These are phyloP conservation scores for Equus quagga DNA, from an alignment of 2,113 vertebrate species.

Conservation along the genomic window DNA sequence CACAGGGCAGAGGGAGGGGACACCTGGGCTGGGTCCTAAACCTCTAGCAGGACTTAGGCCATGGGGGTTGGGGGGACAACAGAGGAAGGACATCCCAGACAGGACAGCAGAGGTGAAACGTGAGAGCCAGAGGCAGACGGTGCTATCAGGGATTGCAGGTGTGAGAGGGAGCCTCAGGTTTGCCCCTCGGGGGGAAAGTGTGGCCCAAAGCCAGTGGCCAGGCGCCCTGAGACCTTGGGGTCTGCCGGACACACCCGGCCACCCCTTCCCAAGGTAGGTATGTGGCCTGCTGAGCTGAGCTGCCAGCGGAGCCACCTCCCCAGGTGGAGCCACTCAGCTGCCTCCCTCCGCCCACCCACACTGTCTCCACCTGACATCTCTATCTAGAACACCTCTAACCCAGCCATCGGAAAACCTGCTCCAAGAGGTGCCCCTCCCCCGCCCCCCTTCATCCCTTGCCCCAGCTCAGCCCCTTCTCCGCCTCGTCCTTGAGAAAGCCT, in stretches of 20 bases:
- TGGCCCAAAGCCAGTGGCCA: background rate
- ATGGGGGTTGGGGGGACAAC: rapidly evolving
- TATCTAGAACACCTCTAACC: background rate
- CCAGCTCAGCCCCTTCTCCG: background rate
- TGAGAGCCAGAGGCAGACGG: background rate
- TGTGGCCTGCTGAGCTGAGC: background rate
- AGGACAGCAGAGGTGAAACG: background rate
- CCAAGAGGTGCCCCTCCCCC: background rate
- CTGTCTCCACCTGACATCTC: background rate
- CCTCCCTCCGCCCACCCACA: background rate
- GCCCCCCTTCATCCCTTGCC: background rate
- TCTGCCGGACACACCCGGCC: background rate
- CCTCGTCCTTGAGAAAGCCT: background rate
- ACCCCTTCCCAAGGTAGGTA: background rate
- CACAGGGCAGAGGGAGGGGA: too few relatives aligned
- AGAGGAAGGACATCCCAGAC: background rate
- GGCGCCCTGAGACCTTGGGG: background rate
- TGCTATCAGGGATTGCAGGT: rapidly evolving
- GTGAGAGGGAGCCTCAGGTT: background rate
- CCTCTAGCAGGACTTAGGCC: background rate
- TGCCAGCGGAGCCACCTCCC: background rate
- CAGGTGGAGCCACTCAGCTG: rapidly evolving
- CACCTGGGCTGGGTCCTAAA: background rate
- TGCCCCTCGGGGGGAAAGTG: background rate
- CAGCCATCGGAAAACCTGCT: background rate